These are phyloP conservation scores for Macrosteles quadrilineatus DNA, from an alignment of 1,140 invertebrate species.

Conservation along the genomic window DNA sequence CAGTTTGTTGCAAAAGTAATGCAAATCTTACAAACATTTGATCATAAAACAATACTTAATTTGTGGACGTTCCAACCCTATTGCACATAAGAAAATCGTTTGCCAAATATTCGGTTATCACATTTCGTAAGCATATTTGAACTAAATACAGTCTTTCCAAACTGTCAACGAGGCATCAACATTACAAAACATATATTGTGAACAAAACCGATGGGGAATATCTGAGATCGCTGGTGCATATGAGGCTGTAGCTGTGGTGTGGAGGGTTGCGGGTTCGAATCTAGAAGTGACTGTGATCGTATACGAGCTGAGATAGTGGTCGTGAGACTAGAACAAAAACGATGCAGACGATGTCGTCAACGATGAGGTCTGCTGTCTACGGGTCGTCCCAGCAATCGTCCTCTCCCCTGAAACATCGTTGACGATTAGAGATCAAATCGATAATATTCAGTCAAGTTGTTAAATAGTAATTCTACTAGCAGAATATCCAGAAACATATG, in stretches of 20 bases:
- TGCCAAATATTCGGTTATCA: too few species aligned
- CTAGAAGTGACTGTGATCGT: constrained; percentile 1
- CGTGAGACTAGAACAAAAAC: constrained; percentile 8
- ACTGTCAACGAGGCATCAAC: not conserved
- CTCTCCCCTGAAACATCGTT: not conserved
- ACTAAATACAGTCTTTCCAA: too few species aligned
- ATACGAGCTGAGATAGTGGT: not conserved
- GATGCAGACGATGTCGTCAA: not conserved
- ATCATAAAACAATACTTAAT: too few species aligned
- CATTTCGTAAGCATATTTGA: too few species aligned
- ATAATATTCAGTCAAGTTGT: too few species aligned
- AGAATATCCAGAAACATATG: too few species aligned
- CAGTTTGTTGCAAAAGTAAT: too few species aligned
- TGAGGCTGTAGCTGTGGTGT: not conserved
- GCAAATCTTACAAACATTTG: too few species aligned
- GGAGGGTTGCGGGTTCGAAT: not conserved
- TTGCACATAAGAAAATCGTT: too few species aligned
- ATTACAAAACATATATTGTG: not conserved
- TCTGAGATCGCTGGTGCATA: not conserved
- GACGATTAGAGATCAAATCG: too few species aligned
- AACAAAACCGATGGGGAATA: not conserved
- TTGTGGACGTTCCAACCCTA: too few species aligned
- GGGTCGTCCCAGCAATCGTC: constrained; percentile 20
- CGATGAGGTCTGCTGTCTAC: not conserved
- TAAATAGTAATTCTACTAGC: too few species aligned